phyloP scores from a whole-genome alignment of 1,140 invertebrate species.

The Limonius californicus region DNA sequence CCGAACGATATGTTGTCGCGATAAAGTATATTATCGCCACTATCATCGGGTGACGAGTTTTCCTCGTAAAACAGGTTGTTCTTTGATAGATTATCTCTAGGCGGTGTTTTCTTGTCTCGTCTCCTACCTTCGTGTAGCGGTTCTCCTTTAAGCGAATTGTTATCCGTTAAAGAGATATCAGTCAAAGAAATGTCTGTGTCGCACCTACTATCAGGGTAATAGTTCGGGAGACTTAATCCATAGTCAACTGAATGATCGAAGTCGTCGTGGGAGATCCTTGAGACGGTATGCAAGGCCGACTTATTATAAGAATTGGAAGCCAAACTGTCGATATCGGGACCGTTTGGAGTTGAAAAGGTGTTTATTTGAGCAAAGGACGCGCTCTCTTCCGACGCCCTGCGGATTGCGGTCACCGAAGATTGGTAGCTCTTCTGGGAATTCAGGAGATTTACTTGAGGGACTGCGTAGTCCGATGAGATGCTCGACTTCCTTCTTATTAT shows the following conservation, averaged over 20 bases:
- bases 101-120: background rate
- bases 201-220: conserved; percentile 46
- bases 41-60: background rate
- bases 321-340: conserved; percentile 59
- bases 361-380: conserved; percentile 10
- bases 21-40: conserved; percentile 41
- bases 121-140: background rate
- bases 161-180: conserved; percentile 46
- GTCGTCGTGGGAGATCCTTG: conserved; percentile 30
- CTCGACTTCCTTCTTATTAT: conserved; percentile 18
- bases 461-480: conserved; percentile 3
- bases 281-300: conserved; percentile 36
- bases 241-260: conserved; percentile 21
- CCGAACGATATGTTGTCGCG: conserved; percentile 9
- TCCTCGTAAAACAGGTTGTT: conserved; percentile 1
- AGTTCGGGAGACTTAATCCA: conserved; percentile 44
- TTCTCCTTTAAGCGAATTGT: conserved; percentile 32
- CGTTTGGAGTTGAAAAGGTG: background rate
- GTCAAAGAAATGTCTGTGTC: conserved; percentile 46
- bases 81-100: background rate
- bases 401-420: conserved; percentile 2
- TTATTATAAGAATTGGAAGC: conserved; percentile 62
- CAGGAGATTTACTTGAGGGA: conserved; percentile 16
- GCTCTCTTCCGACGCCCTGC: background rate
- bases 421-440: background rate